Percentiles rank a stretch among this genome's conserved stretches.
Conservation (phyloP, 2,113 vertebrate genomes). For the Cottus gobio region DNA sequence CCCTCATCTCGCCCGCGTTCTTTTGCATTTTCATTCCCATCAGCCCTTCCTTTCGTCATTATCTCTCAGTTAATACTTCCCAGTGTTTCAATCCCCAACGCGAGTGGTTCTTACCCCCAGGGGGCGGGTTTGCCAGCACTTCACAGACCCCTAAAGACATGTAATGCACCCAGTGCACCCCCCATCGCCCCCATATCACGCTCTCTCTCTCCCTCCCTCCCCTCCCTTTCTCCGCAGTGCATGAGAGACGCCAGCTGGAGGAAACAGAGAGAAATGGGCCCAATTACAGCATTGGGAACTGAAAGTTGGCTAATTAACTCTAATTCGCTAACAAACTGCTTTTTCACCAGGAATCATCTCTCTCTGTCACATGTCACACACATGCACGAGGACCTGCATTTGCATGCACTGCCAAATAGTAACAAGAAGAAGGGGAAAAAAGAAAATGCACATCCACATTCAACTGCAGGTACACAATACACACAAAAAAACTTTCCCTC, state of each 20-base stretch:
- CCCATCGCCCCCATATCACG: not conserved
- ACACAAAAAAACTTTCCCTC: not conserved
- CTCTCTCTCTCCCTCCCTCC: conserved; percentile 28
- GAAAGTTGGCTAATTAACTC: conserved; percentile 86
- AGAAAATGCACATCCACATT: conserved; percentile 16
- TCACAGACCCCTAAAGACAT: conserved; percentile 73
- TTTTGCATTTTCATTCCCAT: conserved; percentile 70
- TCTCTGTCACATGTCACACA: conserved; percentile 75
- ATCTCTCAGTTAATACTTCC: conserved; percentile 78
- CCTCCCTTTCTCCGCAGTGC: conserved; percentile 69
- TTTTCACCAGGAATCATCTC: conserved; percentile 81
- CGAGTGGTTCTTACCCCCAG: conserved; percentile 70
- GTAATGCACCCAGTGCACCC: conserved; percentile 46
- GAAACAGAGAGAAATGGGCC: conserved; percentile 84
- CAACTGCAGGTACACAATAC: conserved; percentile 8
- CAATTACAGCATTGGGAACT: conserved; percentile 85
- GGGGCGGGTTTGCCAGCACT: conserved; percentile 59
- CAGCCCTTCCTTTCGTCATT: conserved; percentile 76
- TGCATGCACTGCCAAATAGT: conserved; percentile 31
- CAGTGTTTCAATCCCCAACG: conserved; percentile 65
- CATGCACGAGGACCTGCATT: conserved; percentile 48
- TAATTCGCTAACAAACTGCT: conserved; percentile 87
- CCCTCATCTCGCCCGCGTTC: conserved; percentile 60
- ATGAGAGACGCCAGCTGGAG: conserved; percentile 85
- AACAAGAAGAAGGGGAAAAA: not conserved